phyloP scores from a whole-genome alignment of 2,888 invertebrate species.

The Scaptomyza tumidula region DNA sequence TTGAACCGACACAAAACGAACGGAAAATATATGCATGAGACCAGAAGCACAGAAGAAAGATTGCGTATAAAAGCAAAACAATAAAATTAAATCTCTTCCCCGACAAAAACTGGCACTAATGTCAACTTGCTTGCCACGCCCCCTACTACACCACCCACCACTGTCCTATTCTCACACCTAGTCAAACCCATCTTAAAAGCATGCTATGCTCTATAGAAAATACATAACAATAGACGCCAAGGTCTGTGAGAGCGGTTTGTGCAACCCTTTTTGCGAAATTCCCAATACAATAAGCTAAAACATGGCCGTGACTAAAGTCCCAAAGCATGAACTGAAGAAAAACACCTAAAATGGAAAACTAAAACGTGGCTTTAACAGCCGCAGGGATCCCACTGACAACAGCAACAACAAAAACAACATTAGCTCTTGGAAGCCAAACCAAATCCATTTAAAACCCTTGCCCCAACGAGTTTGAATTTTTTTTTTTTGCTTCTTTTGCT shows the following conservation, averaged over 20 bases:
- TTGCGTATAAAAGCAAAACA: slow-evolving; percentile 69
- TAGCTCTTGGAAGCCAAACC: slow-evolving; percentile 42
- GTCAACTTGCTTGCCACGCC: slow-evolving; percentile 51
- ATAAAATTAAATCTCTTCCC: slow-evolving; percentile 81
- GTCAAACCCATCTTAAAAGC: slow-evolving; percentile 35
- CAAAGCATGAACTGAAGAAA: slow-evolving; percentile 58
- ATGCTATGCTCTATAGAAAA: slow-evolving; percentile 61
- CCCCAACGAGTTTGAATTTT: slow-evolving; percentile 39
- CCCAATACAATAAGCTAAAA: slow-evolving; percentile 75
- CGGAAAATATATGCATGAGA: slow-evolving; percentile 24
- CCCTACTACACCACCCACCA: background rate
- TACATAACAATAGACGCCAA: slow-evolving; percentile 61
- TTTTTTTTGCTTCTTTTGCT: background rate
- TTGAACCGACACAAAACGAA: slow-evolving; percentile 5
- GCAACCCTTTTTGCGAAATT: slow-evolving; percentile 56
- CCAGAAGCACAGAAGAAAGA: slow-evolving; percentile 29
- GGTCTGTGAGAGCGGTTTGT: slow-evolving; percentile 1
- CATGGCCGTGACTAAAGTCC: slow-evolving; percentile 58
- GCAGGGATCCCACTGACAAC: slow-evolving; percentile 60
- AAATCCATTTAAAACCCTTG: slow-evolving; percentile 73
- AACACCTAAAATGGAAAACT: slow-evolving; percentile 75
- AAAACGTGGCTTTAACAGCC: slow-evolving; percentile 65
- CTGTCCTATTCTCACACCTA: background rate
- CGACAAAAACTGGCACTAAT: slow-evolving; percentile 74
- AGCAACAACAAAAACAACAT: slow-evolving; percentile 17